These are phyloP conservation scores for Polypterus bichir DNA, from an alignment of 2,113 vertebrate species.

Conservation along the genomic window DNA sequence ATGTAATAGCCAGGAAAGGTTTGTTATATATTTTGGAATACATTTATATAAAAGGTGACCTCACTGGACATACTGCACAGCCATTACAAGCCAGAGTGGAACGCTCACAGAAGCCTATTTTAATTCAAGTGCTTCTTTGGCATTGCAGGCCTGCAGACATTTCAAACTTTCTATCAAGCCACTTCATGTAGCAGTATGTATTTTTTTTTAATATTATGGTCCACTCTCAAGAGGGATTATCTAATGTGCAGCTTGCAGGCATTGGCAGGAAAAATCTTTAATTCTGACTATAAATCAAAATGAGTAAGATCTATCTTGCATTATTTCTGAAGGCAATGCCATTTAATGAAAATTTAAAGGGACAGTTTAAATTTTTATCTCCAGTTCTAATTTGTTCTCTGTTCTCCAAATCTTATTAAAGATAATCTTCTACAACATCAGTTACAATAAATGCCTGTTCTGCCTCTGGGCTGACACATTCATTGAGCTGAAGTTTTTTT, in stretches of 20 bases:
- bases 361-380: conserved; percentile 16
- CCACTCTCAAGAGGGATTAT: conserved; percentile 14
- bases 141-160: too few relatives aligned
- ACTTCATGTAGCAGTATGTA: background rate
- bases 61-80: too few relatives aligned
- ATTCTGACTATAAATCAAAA: conserved; percentile 15
- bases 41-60: too few relatives aligned
- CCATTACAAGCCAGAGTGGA: too few relatives aligned
- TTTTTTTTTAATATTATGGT: background rate
- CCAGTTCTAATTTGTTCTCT: conserved; percentile 15
- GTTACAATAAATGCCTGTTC: conserved; percentile 14
- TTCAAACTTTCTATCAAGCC: too few relatives aligned
- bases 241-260: conserved; percentile 7
- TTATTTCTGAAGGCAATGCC: conserved; percentile 5
- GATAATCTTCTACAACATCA: background rate
- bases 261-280: conserved; percentile 13
- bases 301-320: conserved; percentile 14
- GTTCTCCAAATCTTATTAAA: conserved; percentile 17
- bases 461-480: background rate
- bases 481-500: background rate
- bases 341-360: conserved; percentile 23
- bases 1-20: too few relatives aligned
- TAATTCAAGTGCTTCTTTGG: too few relatives aligned
- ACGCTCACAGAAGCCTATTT: too few relatives aligned
- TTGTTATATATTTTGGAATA: too few relatives aligned